phyloP scores from a whole-genome alignment of 2,797 vertebrate species.

The Takifugu ocellatus region DNA sequence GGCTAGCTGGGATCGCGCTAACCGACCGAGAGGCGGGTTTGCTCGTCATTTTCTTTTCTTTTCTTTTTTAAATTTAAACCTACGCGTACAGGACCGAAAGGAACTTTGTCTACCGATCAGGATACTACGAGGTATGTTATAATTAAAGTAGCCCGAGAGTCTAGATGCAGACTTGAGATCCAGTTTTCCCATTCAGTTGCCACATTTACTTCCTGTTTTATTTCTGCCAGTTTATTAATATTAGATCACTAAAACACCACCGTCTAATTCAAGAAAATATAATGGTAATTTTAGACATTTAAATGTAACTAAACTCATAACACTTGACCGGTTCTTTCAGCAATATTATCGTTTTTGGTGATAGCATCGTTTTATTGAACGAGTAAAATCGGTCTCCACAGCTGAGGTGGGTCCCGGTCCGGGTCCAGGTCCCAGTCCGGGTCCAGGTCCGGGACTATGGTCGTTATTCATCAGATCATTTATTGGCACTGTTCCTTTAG shows the following conservation, averaged over 20 bases:
- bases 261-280: too few relatives aligned
- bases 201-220: slow-evolving; percentile 37
- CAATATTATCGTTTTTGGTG: too few relatives aligned
- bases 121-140: slow-evolving; percentile 40
- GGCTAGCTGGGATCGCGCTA: slow-evolving; percentile 48
- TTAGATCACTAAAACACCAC: background rate
- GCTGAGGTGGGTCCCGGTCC: too few relatives aligned
- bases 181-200: slow-evolving; percentile 7
- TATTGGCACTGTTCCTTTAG: too few relatives aligned
- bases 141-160: background rate
- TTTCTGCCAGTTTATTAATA: background rate
- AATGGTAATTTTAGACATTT: too few relatives aligned
- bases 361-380: too few relatives aligned
- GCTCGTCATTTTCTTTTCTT: background rate
- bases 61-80: slow-evolving; percentile 10
- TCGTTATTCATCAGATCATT: too few relatives aligned
- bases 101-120: slow-evolving; percentile 3
- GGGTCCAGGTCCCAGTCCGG: too few relatives aligned
- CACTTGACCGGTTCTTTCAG: too few relatives aligned
- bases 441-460: too few relatives aligned
- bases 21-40: slow-evolving; percentile 16
- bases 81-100: background rate
- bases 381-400: too few relatives aligned
- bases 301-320: too few relatives aligned
- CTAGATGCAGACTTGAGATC: slow-evolving; percentile 1